Base-by-base conservation (phyloP, 2,797 vertebrate genomes). In the Hypotaenidia okinawae region DNA sequence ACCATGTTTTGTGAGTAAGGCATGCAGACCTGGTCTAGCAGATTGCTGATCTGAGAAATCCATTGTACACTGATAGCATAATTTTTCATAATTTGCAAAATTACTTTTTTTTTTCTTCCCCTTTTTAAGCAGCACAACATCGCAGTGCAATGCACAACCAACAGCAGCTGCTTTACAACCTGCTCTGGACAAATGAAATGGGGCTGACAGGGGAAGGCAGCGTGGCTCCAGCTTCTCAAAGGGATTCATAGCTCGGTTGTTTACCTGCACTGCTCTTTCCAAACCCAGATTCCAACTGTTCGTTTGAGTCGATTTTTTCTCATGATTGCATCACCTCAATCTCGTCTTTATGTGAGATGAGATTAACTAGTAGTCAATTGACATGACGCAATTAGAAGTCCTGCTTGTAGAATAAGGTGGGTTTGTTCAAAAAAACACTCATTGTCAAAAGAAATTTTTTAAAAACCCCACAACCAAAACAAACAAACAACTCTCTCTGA, bases 301-400 rank as follows among this genome's bases (percentile, higher is more conserved):
- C 47, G 33, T 87, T 92, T 74, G 21, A 92, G 21, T 28, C 84
- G 87, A 82, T 87, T 83, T 87, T 41, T 89, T 82, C 61, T 89
- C 67, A 21, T 35, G 85, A 84, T 91, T 89, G 32, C 64, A 63
- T 91, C 55, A 90, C 41, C 52, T 77, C 43, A 84, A 49, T 91
- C 68, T 87, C 6, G 1, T 80, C 52, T 70, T 76, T 73, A 24
- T 54, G 63, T 88, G 77, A 83, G 75, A 83, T 45, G 19, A 88
- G 64, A 80, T 92, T 84, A 81, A 69, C 67, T 84, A 18, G 37
- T 52, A 63, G 43, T 64, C 78, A 67, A 74, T 23, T 64, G 15
- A 24, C 49, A 67, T 52, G n/a, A 90, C 30, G 27, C 45, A 85
- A 51, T 92, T 92, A 76, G 37, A 52, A 82, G 49, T 79, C 88